Evolutionary conservation across 1,140 invertebrate species (phyloP).

Genomic region (Neodiprion lecontei): DNA sequence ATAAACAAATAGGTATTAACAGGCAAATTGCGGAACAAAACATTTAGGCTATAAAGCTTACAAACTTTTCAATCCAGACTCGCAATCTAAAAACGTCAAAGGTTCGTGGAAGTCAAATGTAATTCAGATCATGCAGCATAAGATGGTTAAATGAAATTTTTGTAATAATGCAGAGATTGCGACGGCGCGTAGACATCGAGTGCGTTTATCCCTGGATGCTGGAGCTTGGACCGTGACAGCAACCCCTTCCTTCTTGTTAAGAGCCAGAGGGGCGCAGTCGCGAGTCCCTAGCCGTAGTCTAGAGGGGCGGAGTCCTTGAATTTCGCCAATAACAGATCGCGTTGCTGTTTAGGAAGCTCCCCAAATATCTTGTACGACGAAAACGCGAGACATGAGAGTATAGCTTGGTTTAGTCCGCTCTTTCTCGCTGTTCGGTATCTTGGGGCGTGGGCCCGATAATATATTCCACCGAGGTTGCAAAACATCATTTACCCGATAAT

Average conservation of each 20-base stretch:
- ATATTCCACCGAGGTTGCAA: too few species aligned
- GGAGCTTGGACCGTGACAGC: neutral
- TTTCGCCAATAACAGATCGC: slow-evolving; percentile 7
- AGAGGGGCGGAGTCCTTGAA: slow-evolving; percentile 1
- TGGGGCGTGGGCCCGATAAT: too few species aligned
- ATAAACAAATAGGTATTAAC: too few species aligned
- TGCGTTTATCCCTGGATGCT: neutral
- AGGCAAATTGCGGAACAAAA: too few species aligned
- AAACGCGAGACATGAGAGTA: neutral
- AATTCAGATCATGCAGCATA: too few species aligned
- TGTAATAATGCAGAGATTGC: neutral
- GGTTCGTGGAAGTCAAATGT: too few species aligned
- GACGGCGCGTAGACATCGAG: neutral
- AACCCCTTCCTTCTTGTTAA: neutral
- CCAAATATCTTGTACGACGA: slow-evolving; percentile 5
- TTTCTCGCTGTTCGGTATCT: neutral
- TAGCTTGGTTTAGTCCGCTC: neutral
- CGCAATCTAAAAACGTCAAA: too few species aligned
- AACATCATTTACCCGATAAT: too few species aligned
- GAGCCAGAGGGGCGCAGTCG: neutral
- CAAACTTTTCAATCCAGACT: too few species aligned
- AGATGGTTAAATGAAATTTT: too few species aligned
- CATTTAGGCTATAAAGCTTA: too few species aligned
- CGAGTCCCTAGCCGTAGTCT: neutral
- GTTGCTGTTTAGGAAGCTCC: slow-evolving; percentile 4